Evolutionary conservation across 2,797 vertebrate genomes (phyloP), one percentile per base, ranked within the genome.

Genomic region (Luscinia luscinia): DNA sequence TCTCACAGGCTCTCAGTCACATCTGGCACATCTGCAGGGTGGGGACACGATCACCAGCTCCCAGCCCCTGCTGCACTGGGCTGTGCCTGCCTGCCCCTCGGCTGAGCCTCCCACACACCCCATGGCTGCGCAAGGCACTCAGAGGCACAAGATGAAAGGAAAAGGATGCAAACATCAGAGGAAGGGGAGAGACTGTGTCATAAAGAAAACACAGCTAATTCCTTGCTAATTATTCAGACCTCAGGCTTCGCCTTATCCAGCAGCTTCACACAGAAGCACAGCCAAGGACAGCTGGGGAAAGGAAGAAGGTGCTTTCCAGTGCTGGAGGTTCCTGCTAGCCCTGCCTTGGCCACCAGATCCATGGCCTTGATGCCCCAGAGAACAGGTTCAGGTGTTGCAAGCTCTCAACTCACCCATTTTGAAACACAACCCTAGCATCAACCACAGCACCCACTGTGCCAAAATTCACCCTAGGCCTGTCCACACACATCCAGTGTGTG

Each of bases 171-270:
- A 94, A 90, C 61, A 79, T 76, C 87, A 91, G 87, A 84, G 48
- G 32, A 84, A 63, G 16, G 0, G 1, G 22, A 55, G n/a, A 88
- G 45, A 79, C 21, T 15, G 2, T 5, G 23, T 55, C 55, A 52
- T 66, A 57, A 87, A 83, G 84, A 93, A 95, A 92, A 87, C 62
- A 62, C 9, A 15, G 66, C 45, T 89, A 95, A 94, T 92, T 87
- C 58, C 58, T 81, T 66, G 58, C 79, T 94, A 87, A 95, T 95
- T 95, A 96, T 92, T 95, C 95, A 89, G 78, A 77, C 94, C 55
- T 28, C 62, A 55, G 80, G 96, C 90, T 58, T 94, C 0, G n/a
- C 83, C 87, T 91, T 48, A 49, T 38, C 54, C 85, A 91, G 34
- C 66, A 75, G 73, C 69, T 91, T 81, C 48, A 13, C 32, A 48